phyloP scores from a whole-genome alignment of 1,140 invertebrate species.

The Scaptomyza graminum region DNA sequence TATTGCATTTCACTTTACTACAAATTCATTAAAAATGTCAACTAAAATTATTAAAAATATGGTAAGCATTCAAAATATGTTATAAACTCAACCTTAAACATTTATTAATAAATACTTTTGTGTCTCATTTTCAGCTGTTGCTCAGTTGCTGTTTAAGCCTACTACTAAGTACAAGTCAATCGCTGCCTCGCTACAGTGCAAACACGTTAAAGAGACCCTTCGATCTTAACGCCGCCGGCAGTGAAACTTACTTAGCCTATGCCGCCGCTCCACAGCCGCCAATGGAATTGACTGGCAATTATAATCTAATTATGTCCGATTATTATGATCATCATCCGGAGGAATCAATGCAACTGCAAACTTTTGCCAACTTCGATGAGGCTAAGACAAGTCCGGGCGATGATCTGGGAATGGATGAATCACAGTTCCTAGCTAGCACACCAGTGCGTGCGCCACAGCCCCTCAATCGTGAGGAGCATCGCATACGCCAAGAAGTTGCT shows the following conservation, averaged over 20 bases:
- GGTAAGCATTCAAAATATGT: slow-evolving; percentile 45
- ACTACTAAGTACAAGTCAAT: slow-evolving; percentile 27
- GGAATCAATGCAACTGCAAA: slow-evolving; percentile 76
- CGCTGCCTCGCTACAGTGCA: slow-evolving; percentile 57
- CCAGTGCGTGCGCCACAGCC: slow-evolving; percentile 62
- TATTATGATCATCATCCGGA: slow-evolving; percentile 75
- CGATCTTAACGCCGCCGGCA: slow-evolving; percentile 44
- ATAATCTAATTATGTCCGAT: slow-evolving; percentile 77
- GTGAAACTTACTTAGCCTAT: slow-evolving; percentile 50
- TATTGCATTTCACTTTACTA: not conserved
- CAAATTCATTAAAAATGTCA: no score
- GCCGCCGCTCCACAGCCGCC: slow-evolving; percentile 59
- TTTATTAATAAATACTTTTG: not conserved
- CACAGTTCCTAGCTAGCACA: slow-evolving; percentile 58
- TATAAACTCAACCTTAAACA: slow-evolving; percentile 8
- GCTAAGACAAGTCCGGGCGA: slow-evolving; percentile 49
- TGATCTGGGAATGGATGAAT: slow-evolving; percentile 76
- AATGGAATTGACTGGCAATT: slow-evolving; percentile 57
- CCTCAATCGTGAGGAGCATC: slow-evolving; percentile 47
- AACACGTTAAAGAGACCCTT: slow-evolving; percentile 18
- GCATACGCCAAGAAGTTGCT: slow-evolving; percentile 53
- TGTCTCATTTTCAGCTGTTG: slow-evolving; percentile 11
- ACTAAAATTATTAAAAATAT: slow-evolving; percentile 22
- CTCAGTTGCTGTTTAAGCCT: slow-evolving; percentile 33
- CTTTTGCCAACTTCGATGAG: slow-evolving; percentile 72